Evolutionary conservation across 37 sponge, comb jelly and placozoan species (phyloP).

Genomic region (Dysidea cf. avara): DNA sequence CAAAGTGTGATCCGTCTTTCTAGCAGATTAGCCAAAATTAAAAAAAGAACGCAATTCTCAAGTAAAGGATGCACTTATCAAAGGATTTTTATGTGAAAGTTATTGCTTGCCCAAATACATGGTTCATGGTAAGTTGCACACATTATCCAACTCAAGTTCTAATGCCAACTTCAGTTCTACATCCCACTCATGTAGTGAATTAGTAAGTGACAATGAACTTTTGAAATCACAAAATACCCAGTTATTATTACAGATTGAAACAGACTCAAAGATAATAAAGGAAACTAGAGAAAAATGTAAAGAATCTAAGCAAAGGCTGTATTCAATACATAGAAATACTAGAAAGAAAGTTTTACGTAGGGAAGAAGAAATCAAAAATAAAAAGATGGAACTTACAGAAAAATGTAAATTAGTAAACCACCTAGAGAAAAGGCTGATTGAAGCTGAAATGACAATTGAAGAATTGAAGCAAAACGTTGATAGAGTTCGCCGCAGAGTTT

Average conservation of each 20-base stretch:
- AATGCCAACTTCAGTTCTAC: too few relatives aligned
- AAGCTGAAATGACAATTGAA: not conserved
- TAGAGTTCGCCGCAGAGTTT: not conserved
- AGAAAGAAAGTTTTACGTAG: slow-evolving; percentile 14
- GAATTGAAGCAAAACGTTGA: not conserved
- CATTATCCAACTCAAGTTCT: too few relatives aligned
- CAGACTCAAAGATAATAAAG: too few relatives aligned
- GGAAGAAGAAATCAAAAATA: not conserved
- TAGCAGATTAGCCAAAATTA: slow-evolving; percentile 1
- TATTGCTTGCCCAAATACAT: not conserved
- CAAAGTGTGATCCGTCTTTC: not conserved
- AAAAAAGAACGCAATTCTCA: not conserved
- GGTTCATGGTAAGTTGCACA: too few relatives aligned
- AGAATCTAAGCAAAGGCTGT: not conserved
- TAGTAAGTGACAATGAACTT: too few relatives aligned
- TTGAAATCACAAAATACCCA: too few relatives aligned
- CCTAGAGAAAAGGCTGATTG: not conserved
- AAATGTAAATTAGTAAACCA: not conserved
- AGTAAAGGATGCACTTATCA: not conserved
- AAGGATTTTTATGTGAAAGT: not conserved
- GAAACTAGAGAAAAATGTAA: not conserved
- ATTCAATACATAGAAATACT: slow-evolving; percentile 1
- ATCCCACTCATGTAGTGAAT: too few relatives aligned
- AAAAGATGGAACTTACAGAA: not conserved
- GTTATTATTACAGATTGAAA: too few relatives aligned